phyloP scores from a whole-genome alignment of 2,888 invertebrate species.

The Caenorhabditis japonica region DNA sequence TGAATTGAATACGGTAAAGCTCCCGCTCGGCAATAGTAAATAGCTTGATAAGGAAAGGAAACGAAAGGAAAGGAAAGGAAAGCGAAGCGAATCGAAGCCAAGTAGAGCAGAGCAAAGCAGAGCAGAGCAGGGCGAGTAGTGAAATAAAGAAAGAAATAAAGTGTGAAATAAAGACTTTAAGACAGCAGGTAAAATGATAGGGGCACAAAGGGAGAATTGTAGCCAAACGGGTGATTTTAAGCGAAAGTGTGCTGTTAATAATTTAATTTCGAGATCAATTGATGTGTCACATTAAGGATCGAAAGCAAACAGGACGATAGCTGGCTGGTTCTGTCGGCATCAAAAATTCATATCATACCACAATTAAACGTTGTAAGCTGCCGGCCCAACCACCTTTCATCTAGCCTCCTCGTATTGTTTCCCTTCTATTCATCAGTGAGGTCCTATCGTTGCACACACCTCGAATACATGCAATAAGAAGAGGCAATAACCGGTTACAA shows the following conservation, averaged over 20 bases:
- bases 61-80: too few relatives aligned
- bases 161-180: too few relatives aligned
- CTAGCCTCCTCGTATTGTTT: constrained; percentile 44
- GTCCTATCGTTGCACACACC: constrained; percentile 29
- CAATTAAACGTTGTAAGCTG: constrained; percentile 43
- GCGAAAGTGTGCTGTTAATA: too few relatives aligned
- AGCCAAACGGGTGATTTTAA: too few relatives aligned
- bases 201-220: too few relatives aligned
- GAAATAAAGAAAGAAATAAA: too few relatives aligned
- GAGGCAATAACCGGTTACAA: constrained; percentile 39
- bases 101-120: not conserved
- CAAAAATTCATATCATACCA: constrained; percentile 22
- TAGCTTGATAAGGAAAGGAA: not conserved
- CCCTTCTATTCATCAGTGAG: constrained; percentile 47
- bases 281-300: constrained; percentile 40
- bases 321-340: constrained; percentile 37
- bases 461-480: constrained; percentile 21
- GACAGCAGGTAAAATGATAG: too few relatives aligned
- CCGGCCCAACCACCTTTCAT: constrained; percentile 47
- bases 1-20: constrained; percentile 50
- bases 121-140: too few relatives aligned
- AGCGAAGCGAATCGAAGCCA: too few relatives aligned
- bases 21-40: constrained; percentile 7
- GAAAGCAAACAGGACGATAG: constrained; percentile 40
- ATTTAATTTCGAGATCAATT: not conserved